phyloP scores from a whole-genome alignment of 2,888 invertebrate species.

The Eilema caniola region DNA sequence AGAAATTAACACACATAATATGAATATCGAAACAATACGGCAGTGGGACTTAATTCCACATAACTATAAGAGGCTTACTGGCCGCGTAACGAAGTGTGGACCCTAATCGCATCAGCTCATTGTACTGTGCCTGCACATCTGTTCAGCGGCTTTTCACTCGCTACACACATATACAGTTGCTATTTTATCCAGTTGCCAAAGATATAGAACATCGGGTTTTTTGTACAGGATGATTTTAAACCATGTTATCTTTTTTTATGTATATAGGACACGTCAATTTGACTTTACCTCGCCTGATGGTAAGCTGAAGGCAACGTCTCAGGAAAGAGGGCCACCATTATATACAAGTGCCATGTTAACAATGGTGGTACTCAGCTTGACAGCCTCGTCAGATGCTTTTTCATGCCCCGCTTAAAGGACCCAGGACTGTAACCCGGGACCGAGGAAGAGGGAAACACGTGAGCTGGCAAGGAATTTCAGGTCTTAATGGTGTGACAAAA shows the following conservation, averaged over 20 bases:
- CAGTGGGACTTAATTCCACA: slow-evolving; percentile 14
- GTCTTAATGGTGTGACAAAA: too few species aligned
- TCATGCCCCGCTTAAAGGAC: too few species aligned
- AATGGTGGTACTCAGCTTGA: too few species aligned
- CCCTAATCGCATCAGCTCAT: slow-evolving; percentile 75
- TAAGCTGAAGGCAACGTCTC: too few species aligned
- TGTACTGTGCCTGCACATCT: slow-evolving; percentile 71
- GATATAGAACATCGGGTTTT: neutral
- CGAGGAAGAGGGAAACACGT: too few species aligned
- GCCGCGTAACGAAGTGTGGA: slow-evolving; percentile 76
- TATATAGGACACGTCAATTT: too few species aligned
- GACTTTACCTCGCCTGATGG: too few species aligned
- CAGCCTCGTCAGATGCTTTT: too few species aligned
- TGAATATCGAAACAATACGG: slow-evolving; percentile 17
- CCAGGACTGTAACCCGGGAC: too few species aligned
- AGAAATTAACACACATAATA: slow-evolving; percentile 10
- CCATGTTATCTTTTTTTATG: neutral
- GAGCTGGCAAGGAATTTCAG: too few species aligned
- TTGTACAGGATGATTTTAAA: neutral
- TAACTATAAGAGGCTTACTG: slow-evolving; percentile 65
- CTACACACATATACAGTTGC: slow-evolving; percentile 6
- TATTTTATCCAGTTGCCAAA: slow-evolving; percentile 3
- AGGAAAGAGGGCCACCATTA: too few species aligned
- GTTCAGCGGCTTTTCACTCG: slow-evolving; percentile 66
- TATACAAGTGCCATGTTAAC: too few species aligned